phyloP scores from a whole-genome alignment of 2,888 invertebrate genomes.

The Netelia inedita region DNA sequence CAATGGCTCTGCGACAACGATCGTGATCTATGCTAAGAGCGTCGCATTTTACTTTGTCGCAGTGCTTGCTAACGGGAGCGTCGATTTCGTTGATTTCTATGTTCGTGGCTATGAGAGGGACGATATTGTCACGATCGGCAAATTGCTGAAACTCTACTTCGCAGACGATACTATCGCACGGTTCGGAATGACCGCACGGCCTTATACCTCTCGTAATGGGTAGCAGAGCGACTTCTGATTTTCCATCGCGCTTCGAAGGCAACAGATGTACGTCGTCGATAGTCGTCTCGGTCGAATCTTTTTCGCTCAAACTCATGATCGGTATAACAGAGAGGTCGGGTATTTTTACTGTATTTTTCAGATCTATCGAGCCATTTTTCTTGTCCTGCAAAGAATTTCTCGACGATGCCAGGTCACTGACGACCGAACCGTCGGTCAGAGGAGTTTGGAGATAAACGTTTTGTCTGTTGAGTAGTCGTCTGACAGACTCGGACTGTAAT shows the following conservation, averaged over 20 bases:
- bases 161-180: slow-evolving; percentile 81
- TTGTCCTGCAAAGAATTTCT: slow-evolving; percentile 57
- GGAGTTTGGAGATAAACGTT: slow-evolving; percentile 70
- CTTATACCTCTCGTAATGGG: slow-evolving; percentile 76
- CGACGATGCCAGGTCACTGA: slow-evolving; percentile 51
- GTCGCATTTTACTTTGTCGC: slow-evolving; percentile 75
- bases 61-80: slow-evolving; percentile 80
- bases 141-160: slow-evolving; percentile 79
- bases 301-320: slow-evolving; percentile 29
- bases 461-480: slow-evolving; percentile 80
- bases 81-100: slow-evolving; percentile 79
- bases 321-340: slow-evolving; percentile 60
- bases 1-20: slow-evolving; percentile 77
- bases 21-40: slow-evolving; percentile 82
- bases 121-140: slow-evolving; percentile 75
- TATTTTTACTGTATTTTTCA: slow-evolving; percentile 2
- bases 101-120: slow-evolving; percentile 78
- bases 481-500: slow-evolving; percentile 80
- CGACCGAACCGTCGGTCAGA: slow-evolving; percentile 27
- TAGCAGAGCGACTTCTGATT: slow-evolving; percentile 80
- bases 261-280: slow-evolving; percentile 73
- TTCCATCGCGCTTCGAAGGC: slow-evolving; percentile 81
- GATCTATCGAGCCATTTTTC: slow-evolving; percentile 65
- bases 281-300: not conserved
- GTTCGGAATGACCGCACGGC: slow-evolving; percentile 80